Base-by-base conservation (phyloP, 2,113 vertebrate genomes). In the Misgurnus mizolepis region DNA sequence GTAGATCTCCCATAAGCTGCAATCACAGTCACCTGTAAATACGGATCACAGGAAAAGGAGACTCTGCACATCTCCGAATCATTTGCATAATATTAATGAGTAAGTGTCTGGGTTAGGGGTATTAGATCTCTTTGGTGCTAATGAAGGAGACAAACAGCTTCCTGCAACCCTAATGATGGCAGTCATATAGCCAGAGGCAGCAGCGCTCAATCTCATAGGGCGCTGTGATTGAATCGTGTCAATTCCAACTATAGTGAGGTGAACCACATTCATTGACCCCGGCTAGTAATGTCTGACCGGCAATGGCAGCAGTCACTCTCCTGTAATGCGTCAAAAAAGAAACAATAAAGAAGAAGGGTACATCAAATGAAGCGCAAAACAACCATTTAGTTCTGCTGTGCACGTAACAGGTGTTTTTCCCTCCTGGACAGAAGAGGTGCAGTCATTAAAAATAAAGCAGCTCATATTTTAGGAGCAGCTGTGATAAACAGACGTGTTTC, bases 1-100 rank as follows among this genome's bases (percentile, higher is more conserved):
- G 1, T 70, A 80, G 34, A 83, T 72, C 80, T 85, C 43, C 1
- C 60, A 34, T 71, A 69, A 71, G 85, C 72, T 76, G 78, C 39
- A 50, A 77, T 84, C 76, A 15, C 43, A 78, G 60, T 76, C 27
- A 74, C 72, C 67, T 81, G 55, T 53, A 79, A 85, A 86, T 86
- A 84, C 82, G 80, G 82, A 68, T 76, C 58, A 71, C 77, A 14
- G 72, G 67, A 76, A 8, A 9, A 45, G 66, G 78, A 61, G 12
- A 69, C 47, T 61, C 58, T 71, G 80, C 84, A 80, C 27, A 77
- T 60, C 71, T 83, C 43, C 22, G 74, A 73, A 80, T 89, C 80
- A 90, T 91, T 90, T 90, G 88, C 89, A 89, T 87, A 89, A 87
- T 88, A 85, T 86, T 87, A 89, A 89, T 89, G 87, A 88, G 88